phyloP scores from a whole-genome alignment of 2,113 vertebrate species.

The Callaeas wilsoni region DNA sequence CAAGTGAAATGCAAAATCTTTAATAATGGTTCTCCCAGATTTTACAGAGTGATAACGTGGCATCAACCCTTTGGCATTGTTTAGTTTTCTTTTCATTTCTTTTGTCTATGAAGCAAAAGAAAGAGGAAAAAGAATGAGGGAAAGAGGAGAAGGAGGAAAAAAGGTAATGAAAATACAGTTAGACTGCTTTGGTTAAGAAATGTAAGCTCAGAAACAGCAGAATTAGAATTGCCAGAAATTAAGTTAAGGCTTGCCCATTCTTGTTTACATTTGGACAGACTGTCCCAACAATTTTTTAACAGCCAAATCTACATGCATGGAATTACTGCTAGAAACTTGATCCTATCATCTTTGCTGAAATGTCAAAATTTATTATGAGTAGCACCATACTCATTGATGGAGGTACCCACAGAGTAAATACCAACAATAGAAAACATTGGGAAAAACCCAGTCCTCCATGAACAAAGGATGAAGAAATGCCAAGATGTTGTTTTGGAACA shows the following conservation, averaged over 20 bases:
- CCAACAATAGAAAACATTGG: neutral
- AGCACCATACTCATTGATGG: neutral
- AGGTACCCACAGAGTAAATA: neutral
- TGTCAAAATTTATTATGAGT: neutral
- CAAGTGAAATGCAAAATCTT: neutral
- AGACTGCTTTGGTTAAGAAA: neutral
- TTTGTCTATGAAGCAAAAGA: neutral
- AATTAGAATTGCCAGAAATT: neutral
- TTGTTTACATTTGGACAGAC: neutral
- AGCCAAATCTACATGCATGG: neutral
- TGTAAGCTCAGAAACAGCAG: neutral
- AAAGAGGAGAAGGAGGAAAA: neutral
- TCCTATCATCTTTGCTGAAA: neutral
- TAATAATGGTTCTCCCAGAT: neutral
- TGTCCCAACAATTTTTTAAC: neutral
- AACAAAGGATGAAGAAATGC: constrained; percentile 47
- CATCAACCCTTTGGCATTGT: neutral
- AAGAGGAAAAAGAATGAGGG: neutral
- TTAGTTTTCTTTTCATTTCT: neutral
- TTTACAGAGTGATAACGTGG: neutral
- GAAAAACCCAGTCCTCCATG: neutral
- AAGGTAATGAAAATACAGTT: neutral
- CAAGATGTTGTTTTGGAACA: constrained; percentile 28
- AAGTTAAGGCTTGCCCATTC: neutral
- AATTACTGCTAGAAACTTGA: neutral